phyloP scores from a whole-genome alignment of 2,888 invertebrate species.

The Arctia plantaginis region DNA sequence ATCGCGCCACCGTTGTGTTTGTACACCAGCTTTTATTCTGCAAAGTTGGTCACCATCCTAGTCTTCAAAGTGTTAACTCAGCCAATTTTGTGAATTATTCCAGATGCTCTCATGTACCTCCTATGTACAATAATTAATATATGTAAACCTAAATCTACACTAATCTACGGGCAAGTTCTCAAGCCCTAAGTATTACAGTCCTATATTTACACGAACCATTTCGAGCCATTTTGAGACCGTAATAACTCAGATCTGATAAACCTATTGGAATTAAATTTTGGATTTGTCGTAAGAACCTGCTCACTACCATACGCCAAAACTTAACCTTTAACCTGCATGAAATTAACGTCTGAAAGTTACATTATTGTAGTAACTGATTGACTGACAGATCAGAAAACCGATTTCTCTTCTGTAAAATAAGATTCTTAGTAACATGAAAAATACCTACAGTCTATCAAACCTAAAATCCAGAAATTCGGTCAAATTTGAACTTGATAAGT shows the following conservation, averaged over 20 bases:
- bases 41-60: conserved; percentile 46
- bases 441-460: no score
- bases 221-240: not conserved
- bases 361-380: no score
- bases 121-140: not conserved
- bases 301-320: not conserved
- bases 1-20: conserved; percentile 2
- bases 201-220: not conserved
- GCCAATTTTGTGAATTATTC: conserved; percentile 32
- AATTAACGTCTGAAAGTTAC: not conserved
- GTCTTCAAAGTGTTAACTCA: conserved; percentile 20
- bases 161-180: not conserved
- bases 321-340: not conserved
- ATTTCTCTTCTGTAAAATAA: no score
- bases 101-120: conserved; percentile 20
- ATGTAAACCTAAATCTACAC: not conserved
- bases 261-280: not conserved
- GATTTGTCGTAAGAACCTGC: not conserved
- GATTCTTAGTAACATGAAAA: no score
- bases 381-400: no score
- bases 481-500: no score
- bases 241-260: not conserved
- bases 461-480: no score
- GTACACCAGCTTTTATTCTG: conserved; percentile 30
- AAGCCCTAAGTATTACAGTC: not conserved